phyloP scores from a whole-genome alignment of 1,140 invertebrate species.

The Platorchestia sp. region DNA sequence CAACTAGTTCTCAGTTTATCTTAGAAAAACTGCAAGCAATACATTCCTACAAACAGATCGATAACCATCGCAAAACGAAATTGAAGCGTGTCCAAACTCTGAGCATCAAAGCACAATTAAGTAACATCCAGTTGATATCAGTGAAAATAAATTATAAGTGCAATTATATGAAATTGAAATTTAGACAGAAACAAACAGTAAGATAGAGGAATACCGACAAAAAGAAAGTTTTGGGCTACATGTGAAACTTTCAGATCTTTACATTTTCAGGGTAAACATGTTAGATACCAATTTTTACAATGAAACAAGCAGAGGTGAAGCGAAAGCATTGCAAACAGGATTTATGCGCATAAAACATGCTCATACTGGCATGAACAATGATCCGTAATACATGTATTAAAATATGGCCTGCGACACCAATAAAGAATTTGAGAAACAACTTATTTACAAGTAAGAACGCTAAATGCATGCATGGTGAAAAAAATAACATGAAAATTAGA shows the following conservation, averaged over 20 bases:
- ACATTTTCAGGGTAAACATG: neutral
- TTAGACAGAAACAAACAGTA: neutral
- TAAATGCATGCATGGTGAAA: neutral
- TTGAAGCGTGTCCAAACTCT: neutral
- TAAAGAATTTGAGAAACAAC: neutral
- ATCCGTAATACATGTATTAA: neutral
- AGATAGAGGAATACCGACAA: neutral
- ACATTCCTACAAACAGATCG: too few relatives aligned
- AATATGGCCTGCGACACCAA: neutral
- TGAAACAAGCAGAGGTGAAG: neutral
- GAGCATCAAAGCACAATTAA: neutral
- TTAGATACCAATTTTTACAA: neutral
- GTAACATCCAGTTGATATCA: neutral
- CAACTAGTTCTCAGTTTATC: too few relatives aligned
- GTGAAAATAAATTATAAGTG: neutral
- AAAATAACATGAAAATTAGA: neutral
- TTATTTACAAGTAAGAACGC: neutral
- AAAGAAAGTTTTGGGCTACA: neutral
- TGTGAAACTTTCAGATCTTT: neutral
- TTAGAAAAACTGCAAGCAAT: too few relatives aligned
- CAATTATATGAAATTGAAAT: neutral
- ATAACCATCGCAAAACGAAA: neutral
- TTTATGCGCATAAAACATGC: neutral
- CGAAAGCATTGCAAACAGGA: neutral
- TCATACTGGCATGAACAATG: neutral